Evolutionary conservation across 2,888 invertebrate species (phyloP), one percentile per base, ranked within the genome.

Genomic region (Pristionchus arcanus): DNA sequence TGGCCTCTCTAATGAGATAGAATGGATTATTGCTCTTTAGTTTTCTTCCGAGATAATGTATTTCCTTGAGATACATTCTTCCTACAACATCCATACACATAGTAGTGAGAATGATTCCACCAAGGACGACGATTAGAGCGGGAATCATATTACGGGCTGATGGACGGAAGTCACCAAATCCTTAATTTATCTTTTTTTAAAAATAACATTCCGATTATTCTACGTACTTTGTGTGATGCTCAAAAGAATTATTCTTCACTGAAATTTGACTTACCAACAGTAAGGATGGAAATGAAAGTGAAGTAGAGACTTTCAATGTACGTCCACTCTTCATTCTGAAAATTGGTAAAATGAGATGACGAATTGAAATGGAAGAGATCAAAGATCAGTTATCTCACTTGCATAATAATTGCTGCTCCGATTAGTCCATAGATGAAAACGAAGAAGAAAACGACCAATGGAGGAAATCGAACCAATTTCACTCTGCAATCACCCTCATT

Each of bases 21-120:
- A 95, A 94, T 21, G 95, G 95, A 87, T 95, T 95, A 90, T 92
- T 94, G 84, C 94, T 93, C 88, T 94, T 94, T 25, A 95, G 90
- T 85, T 95, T 94, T 25, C 95, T 89, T 25, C 95, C 95, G 90
- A 95, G 90, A 86, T 94, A 95, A 90, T 95, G 95, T 71, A 95
- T 95, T 83, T 95, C 95, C 90, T 93, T 93, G 90, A 95, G 91
- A 87, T 95, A 95, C 94, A 95, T 95, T 77, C 95, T 90, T 1
- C 95, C 95, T 4, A 95, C 94, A 13, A 94, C 94, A 89, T 95
- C 95, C 94, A 94, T 94, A 68, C 94, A 95, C 94, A 94, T 95
- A 2, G 95, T 95, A 0, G 95, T 94, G 15, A 95, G 91, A 83
- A 94, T 94, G 5, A 95, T 93, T 13, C 95, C 95, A 15, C 94